Evolutionary conservation across 2,888 invertebrate genomes (phyloP), one percentile per base, ranked within the genome.

Genomic region (Drosophila longiperda): DNA sequence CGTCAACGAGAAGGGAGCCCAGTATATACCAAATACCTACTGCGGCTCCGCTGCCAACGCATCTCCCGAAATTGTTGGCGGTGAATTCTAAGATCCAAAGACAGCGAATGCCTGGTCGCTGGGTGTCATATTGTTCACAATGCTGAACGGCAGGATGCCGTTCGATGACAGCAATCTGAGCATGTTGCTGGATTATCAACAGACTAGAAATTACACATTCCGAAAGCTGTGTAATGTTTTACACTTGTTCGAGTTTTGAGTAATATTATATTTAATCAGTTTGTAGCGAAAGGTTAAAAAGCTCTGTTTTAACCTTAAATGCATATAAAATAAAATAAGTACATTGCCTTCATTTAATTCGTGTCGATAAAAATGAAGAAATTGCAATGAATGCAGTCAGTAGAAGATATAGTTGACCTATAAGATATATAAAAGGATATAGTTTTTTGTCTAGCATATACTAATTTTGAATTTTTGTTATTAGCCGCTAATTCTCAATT

Each of bases 21-120:
- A 96, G 36, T 95, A 97, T 6, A 94, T 97, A 66, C 98, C 98
- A 87, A 95, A 96, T 91, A 98, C 99, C 0, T 98, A 97, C 90
- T 99, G 99, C 92, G 99, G 99, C 23, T 98, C 98, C 6, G 98
- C 98, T 2, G 98, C 98, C 0, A 99, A 99, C 92, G 98, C 98
- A 1, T 97, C 99, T 1, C 99, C 99, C 0, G 99, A 99, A 93
- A 97, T 99, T 20, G 96, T 99, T 52, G 96, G 96, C 90, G 98
- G 98, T 2, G 96, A 96, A 3, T 97, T 97, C 0, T 98, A 97
- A 92, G 97, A 97, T 93, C 97, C 97, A 0, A 97, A 97, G 93
- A 93, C 97, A 75, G 97, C 97, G 17, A 99, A 99, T 91, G 96
- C 98, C 40, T 99, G 99, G 99, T 98, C 98, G 9, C 94, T 98